Conservation (phyloP, 2,113 vertebrate species). For the Chaenocephalus aceratus region DNA sequence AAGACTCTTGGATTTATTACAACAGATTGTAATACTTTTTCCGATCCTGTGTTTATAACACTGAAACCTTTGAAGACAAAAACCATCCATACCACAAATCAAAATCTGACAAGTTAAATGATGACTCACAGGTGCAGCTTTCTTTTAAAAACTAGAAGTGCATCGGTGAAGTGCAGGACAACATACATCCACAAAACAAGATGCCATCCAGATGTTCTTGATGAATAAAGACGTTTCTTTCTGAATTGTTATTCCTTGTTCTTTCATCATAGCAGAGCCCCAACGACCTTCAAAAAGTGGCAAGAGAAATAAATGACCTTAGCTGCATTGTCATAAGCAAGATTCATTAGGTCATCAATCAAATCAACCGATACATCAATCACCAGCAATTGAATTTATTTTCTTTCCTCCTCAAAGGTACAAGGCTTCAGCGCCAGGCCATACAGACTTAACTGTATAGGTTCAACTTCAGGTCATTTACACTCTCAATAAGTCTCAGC, state of each 20-base stretch:
- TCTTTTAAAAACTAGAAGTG: slow-evolving; percentile 49
- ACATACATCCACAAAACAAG: slow-evolving; percentile 34
- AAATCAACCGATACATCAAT: slow-evolving; percentile 15
- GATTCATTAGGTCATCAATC: slow-evolving; percentile 18
- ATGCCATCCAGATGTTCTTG: slow-evolving; percentile 26
- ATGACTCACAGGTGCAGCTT: slow-evolving; percentile 36
- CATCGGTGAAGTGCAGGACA: slow-evolving; percentile 60
- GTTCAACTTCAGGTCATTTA: slow-evolving; percentile 65
- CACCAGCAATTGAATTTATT: background rate
- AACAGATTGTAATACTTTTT: background rate
- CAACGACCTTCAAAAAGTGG: background rate
- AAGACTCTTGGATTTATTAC: slow-evolving; percentile 13
- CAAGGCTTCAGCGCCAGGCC: slow-evolving; percentile 49
- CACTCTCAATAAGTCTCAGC: slow-evolving; percentile 37
- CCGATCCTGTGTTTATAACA: background rate
- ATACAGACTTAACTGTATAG: slow-evolving; percentile 49
- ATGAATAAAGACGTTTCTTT: slow-evolving; percentile 32
- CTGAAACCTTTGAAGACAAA: slow-evolving; percentile 1
- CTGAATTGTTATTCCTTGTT: slow-evolving; percentile 29
- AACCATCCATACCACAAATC: slow-evolving; percentile 24
- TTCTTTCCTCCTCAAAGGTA: slow-evolving; percentile 5
- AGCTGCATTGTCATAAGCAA: slow-evolving; percentile 32
- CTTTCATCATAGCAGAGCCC: background rate
- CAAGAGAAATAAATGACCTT: slow-evolving; percentile 13
- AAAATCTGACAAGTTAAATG: slow-evolving; percentile 49